Percentiles rank a stretch among this genome's conserved stretches.
Conservation (phyloP, 2,888 invertebrate species). For the Macroteleia sp. region DNA sequence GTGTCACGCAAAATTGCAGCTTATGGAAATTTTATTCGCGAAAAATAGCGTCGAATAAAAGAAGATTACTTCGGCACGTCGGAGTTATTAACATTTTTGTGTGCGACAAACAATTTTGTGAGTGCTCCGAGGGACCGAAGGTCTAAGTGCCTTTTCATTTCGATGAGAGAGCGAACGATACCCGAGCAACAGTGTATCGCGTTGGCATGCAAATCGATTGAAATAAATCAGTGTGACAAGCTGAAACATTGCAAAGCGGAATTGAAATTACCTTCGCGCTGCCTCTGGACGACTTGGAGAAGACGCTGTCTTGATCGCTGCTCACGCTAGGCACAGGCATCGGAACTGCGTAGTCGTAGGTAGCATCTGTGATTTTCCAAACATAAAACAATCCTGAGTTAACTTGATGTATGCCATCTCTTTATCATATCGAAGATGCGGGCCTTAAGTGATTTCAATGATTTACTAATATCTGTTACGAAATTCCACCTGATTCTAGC, state of each 20-base stretch:
- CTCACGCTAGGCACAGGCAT: constrained; percentile 82
- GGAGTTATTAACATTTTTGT: no score
- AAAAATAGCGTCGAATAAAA: no score
- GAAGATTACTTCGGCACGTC: no score
- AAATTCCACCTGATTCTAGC: constrained; percentile 10
- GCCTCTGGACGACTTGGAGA: constrained; percentile 82
- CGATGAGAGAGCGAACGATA: constrained; percentile 29
- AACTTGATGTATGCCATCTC: constrained; percentile 40
- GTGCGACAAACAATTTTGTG: background rate
- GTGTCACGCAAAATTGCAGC: constrained; percentile 33
- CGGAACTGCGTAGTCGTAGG: constrained; percentile 82
- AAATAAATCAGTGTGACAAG: constrained; percentile 60
- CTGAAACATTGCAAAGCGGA: constrained; percentile 48
- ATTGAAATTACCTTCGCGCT: constrained; percentile 80
- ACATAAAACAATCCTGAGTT: constrained; percentile 47
- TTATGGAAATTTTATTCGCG: no score
- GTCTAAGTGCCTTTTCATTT: constrained; percentile 23
- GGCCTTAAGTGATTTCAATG: constrained; percentile 35
- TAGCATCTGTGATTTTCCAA: constrained; percentile 76
- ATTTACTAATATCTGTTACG: constrained; percentile 40
- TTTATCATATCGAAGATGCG: constrained; percentile 44
- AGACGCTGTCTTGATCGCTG: constrained; percentile 83
- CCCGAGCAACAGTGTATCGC: constrained; percentile 39
- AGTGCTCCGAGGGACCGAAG: background rate
- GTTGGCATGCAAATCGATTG: constrained; percentile 55